phyloP scores from a whole-genome alignment of 2,888 invertebrate species.

The Drosophila ustulata region DNA sequence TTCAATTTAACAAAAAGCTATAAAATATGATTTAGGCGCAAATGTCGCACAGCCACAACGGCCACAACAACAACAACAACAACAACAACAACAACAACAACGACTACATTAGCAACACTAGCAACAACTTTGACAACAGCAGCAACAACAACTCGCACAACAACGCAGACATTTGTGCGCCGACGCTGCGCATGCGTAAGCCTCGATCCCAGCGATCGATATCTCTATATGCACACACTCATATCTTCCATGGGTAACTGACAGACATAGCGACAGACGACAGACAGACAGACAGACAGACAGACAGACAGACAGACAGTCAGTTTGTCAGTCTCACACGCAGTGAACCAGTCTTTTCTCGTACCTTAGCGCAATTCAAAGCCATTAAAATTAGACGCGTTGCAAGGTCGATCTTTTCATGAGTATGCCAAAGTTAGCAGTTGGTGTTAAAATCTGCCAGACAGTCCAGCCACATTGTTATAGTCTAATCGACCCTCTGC shows the following conservation, averaged over 20 bases:
- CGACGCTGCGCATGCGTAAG: conserved; percentile 69
- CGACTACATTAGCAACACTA: background rate
- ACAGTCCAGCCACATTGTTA: conserved; percentile 17
- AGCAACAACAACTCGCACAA: conserved; percentile 20
- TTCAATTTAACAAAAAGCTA: conserved; percentile 79
- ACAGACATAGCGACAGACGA: background rate
- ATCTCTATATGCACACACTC: conserved; percentile 29
- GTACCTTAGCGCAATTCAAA: conserved; percentile 5
- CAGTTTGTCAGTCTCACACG: background rate
- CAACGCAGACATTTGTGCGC: conserved; percentile 65
- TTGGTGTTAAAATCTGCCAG: conserved; percentile 9
- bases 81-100: conserved; percentile 17
- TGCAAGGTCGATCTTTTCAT: conserved; percentile 4
- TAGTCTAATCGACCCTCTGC: conserved; percentile 19
- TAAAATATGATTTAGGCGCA: conserved; percentile 81
- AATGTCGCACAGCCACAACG: conserved; percentile 67
- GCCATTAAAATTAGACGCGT: conserved; percentile 2
- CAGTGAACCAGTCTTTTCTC: background rate
- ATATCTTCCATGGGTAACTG: conserved; percentile 21
- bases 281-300: background rate
- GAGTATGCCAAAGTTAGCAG: conserved; percentile 21
- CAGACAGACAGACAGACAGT: background rate
- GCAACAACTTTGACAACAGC: background rate
- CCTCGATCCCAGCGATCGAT: conserved; percentile 54
- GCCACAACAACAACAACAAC: conserved; percentile 13